phyloP scores from a whole-genome alignment of 1,140 invertebrate species.

The Pemphigus obesinymphae region DNA sequence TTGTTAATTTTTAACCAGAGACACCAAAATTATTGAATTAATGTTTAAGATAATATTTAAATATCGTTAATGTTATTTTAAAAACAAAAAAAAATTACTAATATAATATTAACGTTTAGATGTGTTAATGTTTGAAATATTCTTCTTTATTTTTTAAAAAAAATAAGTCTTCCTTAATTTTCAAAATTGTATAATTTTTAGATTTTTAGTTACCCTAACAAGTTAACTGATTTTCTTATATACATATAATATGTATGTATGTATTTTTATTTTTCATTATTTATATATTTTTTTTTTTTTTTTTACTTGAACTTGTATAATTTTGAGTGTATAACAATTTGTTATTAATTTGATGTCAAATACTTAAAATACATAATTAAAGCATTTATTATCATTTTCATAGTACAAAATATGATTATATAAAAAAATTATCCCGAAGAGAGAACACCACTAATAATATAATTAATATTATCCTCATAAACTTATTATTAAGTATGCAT shows the following conservation, averaged over 20 bases:
- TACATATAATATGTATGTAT: constrained; percentile 10
- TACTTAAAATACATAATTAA: constrained; percentile 9
- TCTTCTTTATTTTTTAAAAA: too few relatives aligned
- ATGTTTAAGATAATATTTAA: constrained; percentile 40
- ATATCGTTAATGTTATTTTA: constrained; percentile 35
- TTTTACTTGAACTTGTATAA: constrained; percentile 14
- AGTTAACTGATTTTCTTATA: constrained; percentile 1
- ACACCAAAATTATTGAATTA: constrained; percentile 42
- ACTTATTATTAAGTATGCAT: background rate
- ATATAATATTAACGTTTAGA: constrained; percentile 31
- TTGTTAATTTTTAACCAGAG: constrained; percentile 42
- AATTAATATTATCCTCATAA: constrained; percentile 23
- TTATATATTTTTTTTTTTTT: background rate
- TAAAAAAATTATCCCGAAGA: background rate
- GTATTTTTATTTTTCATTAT: constrained; percentile 22
- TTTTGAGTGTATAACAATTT: constrained; percentile 32
- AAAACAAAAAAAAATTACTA: constrained; percentile 26
- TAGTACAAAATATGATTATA: constrained; percentile 37
- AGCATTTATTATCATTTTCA: constrained; percentile 35
- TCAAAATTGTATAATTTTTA: constrained; percentile 39
- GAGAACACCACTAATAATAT: constrained; percentile 16
- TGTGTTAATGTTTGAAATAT: constrained; percentile 37
- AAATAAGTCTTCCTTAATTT: constrained; percentile 27
- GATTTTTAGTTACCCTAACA: constrained; percentile 39
- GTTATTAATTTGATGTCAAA: constrained; percentile 16